Evolutionary conservation across 2,888 invertebrate genomes (phyloP), one percentile per base, ranked within the genome.

Genomic region (Steinernema carpocapsae): DNA sequence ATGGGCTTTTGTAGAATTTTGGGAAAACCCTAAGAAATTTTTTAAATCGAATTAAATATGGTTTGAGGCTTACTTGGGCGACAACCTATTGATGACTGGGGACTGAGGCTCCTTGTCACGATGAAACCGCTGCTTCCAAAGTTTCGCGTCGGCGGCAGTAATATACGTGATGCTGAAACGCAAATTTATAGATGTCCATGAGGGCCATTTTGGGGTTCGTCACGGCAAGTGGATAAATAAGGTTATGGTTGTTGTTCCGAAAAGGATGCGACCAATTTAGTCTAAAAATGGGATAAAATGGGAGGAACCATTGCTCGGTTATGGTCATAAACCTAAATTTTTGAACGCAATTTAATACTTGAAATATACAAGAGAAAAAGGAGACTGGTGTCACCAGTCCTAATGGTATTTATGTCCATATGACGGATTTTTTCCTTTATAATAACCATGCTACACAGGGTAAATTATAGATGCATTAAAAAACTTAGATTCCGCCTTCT

Each of bases 141-240:
- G 88, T 77, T 89, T 89, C 71, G 90, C 91, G 84, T 91, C 91
- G 74, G 88, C 88, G 22, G 88, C 88, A 71, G 91, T 89, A 81
- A 91, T 91, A 87, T 91, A 91, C 22, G 89, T 89, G 77, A 91
- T 89, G 86, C 91, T 91, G 88, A 71, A 89, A 37, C 10, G 37
- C 4, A 88, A 74, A 76, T 74, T 29, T 37, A 37, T 10, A 37
- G 37, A 3, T 37, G 10, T 37, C 4, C 37, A 6, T 10, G 10
- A 6, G 37, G 37, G 37, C 37, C 37, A 37, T 37, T 37, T 37
- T 10, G 37, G 37, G 37, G 37, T 37, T 37, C 4, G 37, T 37
- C 10, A 10, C 4, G 37, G 10, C 37, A 37, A 37, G 37, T n/a
- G 56, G 64, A 37, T 17, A 64, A 64, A 64, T 64, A 32, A 10